Percentiles rank a stretch among this genome's conserved stretches.
Conservation (phyloP, 2,797 vertebrate genomes). For the Galaxias olidus region DNA sequence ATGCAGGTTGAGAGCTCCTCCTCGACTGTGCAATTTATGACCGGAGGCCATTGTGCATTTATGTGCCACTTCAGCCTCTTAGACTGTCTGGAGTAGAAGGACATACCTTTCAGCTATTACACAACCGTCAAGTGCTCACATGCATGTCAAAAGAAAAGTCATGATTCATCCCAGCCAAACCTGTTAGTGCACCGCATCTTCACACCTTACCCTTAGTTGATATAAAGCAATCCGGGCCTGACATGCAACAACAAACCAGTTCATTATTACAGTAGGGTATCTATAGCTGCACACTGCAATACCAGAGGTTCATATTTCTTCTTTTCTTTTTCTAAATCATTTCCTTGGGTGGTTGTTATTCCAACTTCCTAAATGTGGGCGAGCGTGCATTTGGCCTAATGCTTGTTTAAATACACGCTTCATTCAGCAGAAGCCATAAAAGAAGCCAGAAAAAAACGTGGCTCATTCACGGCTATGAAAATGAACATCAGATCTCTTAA, state of each 20-base stretch:
- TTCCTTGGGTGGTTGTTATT: constrained; percentile 6
- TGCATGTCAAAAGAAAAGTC: neutral
- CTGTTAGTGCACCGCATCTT: constrained; percentile 21
- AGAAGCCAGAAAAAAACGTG: neutral
- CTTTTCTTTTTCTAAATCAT: neutral
- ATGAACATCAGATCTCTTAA: constrained; percentile 42
- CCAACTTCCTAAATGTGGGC: neutral
- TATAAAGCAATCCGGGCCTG: constrained; percentile 17
- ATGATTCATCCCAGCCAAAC: constrained; percentile 34
- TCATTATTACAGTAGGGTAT: neutral
- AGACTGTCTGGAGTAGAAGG: constrained; percentile 1
- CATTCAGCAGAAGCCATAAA: constrained; percentile 22
- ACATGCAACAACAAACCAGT: constrained; percentile 15
- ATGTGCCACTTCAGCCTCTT: neutral
- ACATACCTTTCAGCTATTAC: neutral
- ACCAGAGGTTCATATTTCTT: neutral
- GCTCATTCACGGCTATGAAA: constrained; percentile 27
- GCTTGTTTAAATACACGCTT: constrained; percentile 18
- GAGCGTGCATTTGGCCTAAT: neutral
- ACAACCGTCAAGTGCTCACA: constrained; percentile 24
- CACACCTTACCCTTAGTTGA: constrained; percentile 12
- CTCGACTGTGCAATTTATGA: neutral
- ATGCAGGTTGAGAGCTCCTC: neutral
- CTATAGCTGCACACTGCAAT: neutral
- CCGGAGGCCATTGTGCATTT: neutral